phyloP scores from a whole-genome alignment of 2,888 invertebrate species.

The Drosophila ustulata region DNA sequence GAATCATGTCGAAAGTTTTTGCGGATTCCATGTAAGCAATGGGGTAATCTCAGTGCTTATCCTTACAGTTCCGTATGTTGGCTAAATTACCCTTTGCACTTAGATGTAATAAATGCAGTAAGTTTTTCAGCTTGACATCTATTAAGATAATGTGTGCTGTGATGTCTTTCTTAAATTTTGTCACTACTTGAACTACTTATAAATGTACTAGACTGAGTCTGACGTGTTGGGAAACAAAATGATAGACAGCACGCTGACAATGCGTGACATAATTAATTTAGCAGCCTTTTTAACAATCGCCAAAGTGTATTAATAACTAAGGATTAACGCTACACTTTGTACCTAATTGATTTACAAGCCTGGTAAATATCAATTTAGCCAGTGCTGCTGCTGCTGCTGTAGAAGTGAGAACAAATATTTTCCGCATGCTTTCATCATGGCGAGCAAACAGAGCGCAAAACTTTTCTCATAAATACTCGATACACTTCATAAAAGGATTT shows the following conservation, averaged over 20 bases:
- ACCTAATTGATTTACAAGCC: constrained; percentile 54
- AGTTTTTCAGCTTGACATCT: not conserved
- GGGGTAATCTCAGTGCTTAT: not conserved
- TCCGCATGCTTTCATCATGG: constrained; percentile 10
- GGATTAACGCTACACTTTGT: constrained; percentile 29
- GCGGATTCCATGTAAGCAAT: constrained; percentile 1
- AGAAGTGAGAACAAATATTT: constrained; percentile 14
- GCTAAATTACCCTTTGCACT: not conserved
- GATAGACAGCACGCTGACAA: not conserved
- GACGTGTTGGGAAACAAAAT: not conserved
- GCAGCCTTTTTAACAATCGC: constrained; percentile 7
- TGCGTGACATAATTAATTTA: constrained; percentile 8
- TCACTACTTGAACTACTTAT: not conserved
- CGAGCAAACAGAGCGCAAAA: constrained; percentile 32
- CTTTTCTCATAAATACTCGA: constrained; percentile 51
- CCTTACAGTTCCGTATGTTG: not conserved
- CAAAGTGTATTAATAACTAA: constrained; percentile 33
- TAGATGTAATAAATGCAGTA: not conserved
- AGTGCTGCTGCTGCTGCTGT: not conserved
- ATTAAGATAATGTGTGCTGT: too few relatives aligned
- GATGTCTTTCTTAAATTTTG: not conserved
- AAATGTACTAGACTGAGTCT: not conserved
- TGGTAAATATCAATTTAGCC: constrained; percentile 43
- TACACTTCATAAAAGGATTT: constrained; percentile 59
- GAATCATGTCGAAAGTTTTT: constrained; percentile 3